Conservation (phyloP, 1,140 invertebrate species). For the Hycleus phaleratus region DNA sequence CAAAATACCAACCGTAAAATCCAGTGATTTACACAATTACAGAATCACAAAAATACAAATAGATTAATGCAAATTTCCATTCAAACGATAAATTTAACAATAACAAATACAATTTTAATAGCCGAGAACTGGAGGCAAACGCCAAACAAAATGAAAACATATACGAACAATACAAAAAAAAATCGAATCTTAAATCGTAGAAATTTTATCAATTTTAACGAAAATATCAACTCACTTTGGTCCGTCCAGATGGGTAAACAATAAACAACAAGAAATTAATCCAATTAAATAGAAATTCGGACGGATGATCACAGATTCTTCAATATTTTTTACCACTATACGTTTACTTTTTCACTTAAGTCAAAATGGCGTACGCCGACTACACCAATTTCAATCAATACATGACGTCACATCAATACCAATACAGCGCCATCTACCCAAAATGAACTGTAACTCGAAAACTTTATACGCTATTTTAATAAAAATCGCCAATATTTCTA, state of each 20-base stretch:
- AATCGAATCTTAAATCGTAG: neutral
- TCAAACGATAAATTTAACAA: neutral
- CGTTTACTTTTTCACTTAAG: constrained; percentile 34
- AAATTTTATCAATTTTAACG: neutral
- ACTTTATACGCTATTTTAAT: no score
- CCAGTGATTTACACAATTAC: neutral
- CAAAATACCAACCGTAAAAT: neutral
- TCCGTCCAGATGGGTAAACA: constrained; percentile 61
- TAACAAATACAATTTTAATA: neutral
- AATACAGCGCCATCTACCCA: constrained; percentile 5
- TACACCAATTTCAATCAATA: constrained; percentile 49
- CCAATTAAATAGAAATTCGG: constrained; percentile 45
- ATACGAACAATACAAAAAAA: constrained; percentile 30
- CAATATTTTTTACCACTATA: constrained; percentile 35
- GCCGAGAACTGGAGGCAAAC: neutral
- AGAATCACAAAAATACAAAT: neutral
- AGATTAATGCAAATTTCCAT: neutral
- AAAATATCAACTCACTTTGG: constrained; percentile 49
- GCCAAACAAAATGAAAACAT: constrained; percentile 31
- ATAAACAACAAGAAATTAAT: constrained; percentile 52
- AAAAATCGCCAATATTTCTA: no score
- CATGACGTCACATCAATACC: constrained; percentile 47
- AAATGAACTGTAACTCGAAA: constrained; percentile 2
- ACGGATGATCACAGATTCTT: constrained; percentile 51
- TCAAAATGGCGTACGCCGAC: constrained; percentile 43